Percentiles rank a stretch among this genome's conserved stretches.
phyloP scores from a whole-genome alignment of 2,888 invertebrate species.

The Scaptomyza tumidula region DNA sequence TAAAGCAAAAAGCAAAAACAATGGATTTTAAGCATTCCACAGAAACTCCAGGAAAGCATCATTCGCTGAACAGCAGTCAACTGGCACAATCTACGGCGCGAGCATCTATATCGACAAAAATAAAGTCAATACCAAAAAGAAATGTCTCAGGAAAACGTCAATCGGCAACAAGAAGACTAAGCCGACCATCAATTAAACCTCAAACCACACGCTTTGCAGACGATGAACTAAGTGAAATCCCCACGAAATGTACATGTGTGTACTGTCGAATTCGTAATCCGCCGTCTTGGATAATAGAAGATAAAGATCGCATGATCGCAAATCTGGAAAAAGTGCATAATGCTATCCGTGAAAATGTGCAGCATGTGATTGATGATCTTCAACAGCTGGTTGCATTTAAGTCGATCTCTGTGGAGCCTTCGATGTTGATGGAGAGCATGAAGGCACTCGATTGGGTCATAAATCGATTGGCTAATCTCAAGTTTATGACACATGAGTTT shows the following conservation, averaged over 20 bases:
- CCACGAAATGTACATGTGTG: conserved; percentile 8
- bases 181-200: neutral
- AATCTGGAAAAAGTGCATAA: neutral
- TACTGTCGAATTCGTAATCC: conserved; percentile 10
- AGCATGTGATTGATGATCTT: conserved; percentile 22
- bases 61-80: too few relatives aligned
- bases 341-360: conserved; percentile 2
- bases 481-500: conserved; percentile 28
- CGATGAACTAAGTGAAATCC: neutral
- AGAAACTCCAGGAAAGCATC: too few relatives aligned
- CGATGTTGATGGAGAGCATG: conserved; percentile 6
- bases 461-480: conserved; percentile 25
- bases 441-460: conserved; percentile 40
- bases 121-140: neutral
- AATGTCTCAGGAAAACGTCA: neutral
- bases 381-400: conserved; percentile 18
- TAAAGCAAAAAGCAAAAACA: neutral
- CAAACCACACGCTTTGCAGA: neutral
- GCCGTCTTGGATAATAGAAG: fast-evolving
- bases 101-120: neutral
- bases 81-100: too few relatives aligned
- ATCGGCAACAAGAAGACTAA: neutral
- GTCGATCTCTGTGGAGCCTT: conserved; percentile 40
- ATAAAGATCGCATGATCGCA: neutral
- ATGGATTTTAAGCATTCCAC: too few relatives aligned